These are phyloP conservation scores for Platysternon megacephalum DNA, from an alignment of 2,113 vertebrate genomes.

Conservation along the genomic window DNA sequence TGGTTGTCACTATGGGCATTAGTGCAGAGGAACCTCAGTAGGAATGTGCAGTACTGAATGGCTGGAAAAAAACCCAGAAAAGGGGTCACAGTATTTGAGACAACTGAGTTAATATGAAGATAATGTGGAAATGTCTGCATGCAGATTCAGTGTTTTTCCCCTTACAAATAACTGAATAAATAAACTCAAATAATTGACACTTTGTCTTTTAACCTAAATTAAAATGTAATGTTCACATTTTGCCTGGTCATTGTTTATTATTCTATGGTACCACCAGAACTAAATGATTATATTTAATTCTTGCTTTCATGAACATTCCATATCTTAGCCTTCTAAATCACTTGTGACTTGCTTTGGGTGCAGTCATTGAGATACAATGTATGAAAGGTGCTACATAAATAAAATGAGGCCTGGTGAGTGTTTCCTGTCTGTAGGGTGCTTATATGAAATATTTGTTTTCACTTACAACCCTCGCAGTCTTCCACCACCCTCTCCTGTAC, in stretches of 20 bases:
- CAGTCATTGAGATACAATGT: not conserved
- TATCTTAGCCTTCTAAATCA: not conserved
- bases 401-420: not conserved
- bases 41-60: not conserved
- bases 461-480: not conserved
- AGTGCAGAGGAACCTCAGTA: not conserved
- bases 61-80: constrained; percentile 22
- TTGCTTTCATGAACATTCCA: not conserved
- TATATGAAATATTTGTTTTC: fast-evolving
- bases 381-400: not conserved
- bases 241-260: not conserved
- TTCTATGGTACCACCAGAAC: not conserved
- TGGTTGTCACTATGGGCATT: not conserved
- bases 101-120: constrained; percentile 34
- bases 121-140: not conserved
- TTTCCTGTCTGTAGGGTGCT: not conserved
- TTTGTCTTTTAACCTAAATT: not conserved
- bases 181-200: constrained; percentile 2
- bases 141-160: not conserved
- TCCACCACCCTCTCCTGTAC: not conserved
- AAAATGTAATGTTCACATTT: not conserved
- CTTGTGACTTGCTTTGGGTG: not conserved
- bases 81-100: constrained; percentile 61
- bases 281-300: not conserved
- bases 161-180: not conserved